These are phyloP conservation scores for Asbolus verrucosus DNA, from an alignment of 1,140 invertebrate genomes.

Conservation along the genomic window DNA sequence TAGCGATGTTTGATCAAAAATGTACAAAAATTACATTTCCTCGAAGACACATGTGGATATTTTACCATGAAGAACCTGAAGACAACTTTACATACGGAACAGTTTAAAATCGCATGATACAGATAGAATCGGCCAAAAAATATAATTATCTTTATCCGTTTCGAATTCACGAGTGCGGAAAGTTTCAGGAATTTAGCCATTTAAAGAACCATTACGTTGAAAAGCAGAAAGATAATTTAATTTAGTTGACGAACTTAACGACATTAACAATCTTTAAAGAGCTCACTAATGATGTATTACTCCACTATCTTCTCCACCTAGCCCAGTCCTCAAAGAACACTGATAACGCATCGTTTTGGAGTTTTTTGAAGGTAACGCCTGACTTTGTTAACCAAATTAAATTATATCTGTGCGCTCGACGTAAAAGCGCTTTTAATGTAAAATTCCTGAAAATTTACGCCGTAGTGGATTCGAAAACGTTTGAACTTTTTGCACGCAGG, in stretches of 20 bases:
- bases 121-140: background rate
- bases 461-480: background rate
- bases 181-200: constrained; percentile 22
- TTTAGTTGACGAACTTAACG: constrained; percentile 5
- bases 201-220: constrained; percentile 9
- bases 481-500: background rate
- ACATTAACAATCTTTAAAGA: constrained; percentile 19
- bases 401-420: background rate
- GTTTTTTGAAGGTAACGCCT: background rate
- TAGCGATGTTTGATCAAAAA: too few species aligned
- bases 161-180: constrained; percentile 12
- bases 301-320: background rate
- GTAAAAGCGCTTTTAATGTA: constrained; percentile 8
- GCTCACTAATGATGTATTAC: background rate
- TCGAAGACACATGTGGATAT: too few species aligned
- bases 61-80: too few species aligned
- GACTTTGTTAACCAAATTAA: background rate
- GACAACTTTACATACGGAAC: too few species aligned
- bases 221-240: constrained; percentile 9
- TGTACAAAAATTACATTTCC: too few species aligned
- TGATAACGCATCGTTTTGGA: background rate
- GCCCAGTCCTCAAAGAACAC: background rate
- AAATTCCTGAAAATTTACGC: background rate
- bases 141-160: constrained; percentile 22
- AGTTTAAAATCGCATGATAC: background rate